Base-by-base conservation (phyloP, 2,113 vertebrate genomes). In the Mustela lutreola region DNA sequence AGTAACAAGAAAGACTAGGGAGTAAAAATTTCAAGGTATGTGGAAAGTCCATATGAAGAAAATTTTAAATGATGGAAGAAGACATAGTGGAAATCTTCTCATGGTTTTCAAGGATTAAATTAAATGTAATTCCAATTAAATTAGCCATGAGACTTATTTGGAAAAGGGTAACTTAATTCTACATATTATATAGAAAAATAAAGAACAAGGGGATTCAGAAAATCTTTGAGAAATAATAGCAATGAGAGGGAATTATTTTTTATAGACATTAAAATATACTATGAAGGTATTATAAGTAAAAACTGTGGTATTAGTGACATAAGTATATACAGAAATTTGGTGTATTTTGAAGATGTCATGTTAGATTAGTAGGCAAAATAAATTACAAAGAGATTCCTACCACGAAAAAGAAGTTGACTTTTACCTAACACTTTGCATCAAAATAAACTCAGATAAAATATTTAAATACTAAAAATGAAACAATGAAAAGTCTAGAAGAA, bases 201-300 rank as follows among this genome's bases (percentile, higher is more conserved):
- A 70, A 73, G 45, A 79, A 39, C 31, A 60, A 89, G 71, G 6
- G 26, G 18, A 67, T 76, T 26, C 31, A 28, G 63, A 91, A 94
- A 83, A 73, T 1, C 4, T 94, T 7, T 76, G 48, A 60, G 36
- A 94, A 97, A 82, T 89, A 63, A 78, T 16, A 86, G 4, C 36
- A 90, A 65, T 60, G 48, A 53, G 36, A 78, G 0, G 81, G 14
- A 63, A 73, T 50, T 84, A 73, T 36, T 4, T 63, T 90, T 62
- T 80, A 65, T 50, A 65, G 53, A 62, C 9, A 56, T 50, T 58
- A 95, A 93, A 86, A 60, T 73, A 21, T 78, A 28, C 71, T 48
- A 28, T 92, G 31, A 95, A 97, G n/a, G 3, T 83, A 60, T 33
- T 22, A 58, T n/a, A 36, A 89, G 60, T 92, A 56, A 93, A 83